Evolutionary conservation across 2,113 vertebrate species (phyloP), one percentile per base, ranked within the genome.

Genomic region (Lasiurus cinereus): DNA sequence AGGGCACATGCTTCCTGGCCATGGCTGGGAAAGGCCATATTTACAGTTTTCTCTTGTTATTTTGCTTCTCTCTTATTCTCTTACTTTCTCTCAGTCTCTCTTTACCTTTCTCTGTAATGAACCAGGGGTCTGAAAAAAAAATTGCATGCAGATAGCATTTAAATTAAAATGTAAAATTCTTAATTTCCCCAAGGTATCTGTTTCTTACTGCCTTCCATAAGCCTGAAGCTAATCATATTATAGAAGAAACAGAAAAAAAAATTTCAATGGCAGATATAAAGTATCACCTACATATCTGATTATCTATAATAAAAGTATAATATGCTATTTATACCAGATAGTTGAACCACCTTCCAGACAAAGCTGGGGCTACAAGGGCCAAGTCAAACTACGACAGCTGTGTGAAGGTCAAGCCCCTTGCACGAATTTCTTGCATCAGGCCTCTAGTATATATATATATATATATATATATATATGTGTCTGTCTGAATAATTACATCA

Each of bases 111-210:
- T 69, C 18, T 64, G 36, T 67, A 86, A 54, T 59, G 77, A 16
- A 64, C 8, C 39, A 89, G 39, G 36, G 18, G 24, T 78, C 52
- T 93, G 3, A 87, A 86, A 92, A 87, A 86, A 92, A 86, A 39
- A 79, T 52, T 82, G 4, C n/a, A 88, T 24, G 15, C 56, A 91
- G 50, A 86, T 16, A 91, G 13, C 9, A 93, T 76, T 91, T 43
- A 94, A 82, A 89, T 86, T 59, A 59, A 95, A 94, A 74, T 59
- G 27, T 39, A 36, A 83, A 91, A 56, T 89, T 80, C 46, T 91
- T 93, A 56, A 92, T 69, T n/a, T 14, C 21, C 39, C 15, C 24
- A 52, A 10, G 24, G 36, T 56, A 52, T 18, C 36, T 76, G 27
- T 73, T 82, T 84, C 16, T 69, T 74, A 52, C 33, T 74, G 33